A percentile compares a stretch with the other conserved stretches of the same genome.
Conservation (phyloP, 2,888 invertebrate genomes). For the Tenthredo distinguenda region DNA sequence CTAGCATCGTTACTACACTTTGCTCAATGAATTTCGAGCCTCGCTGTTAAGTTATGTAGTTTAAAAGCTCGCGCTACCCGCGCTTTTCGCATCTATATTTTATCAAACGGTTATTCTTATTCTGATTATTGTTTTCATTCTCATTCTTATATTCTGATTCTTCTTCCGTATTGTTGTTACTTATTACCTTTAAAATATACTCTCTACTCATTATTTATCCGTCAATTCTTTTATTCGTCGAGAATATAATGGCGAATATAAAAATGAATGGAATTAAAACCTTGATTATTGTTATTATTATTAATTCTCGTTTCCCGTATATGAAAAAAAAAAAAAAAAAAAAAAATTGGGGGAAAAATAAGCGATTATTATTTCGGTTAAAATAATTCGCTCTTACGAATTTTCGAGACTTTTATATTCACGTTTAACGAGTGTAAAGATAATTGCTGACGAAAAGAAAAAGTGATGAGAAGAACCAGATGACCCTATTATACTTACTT, state of each 20-base stretch:
- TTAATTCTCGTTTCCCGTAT: neutral
- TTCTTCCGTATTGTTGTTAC: neutral
- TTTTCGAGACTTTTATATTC: neutral
- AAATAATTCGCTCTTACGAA: neutral
- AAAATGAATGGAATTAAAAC: no score
- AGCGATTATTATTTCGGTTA: no score
- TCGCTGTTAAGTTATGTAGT: neutral
- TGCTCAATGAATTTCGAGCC: neutral
- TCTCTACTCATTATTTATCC: no score
- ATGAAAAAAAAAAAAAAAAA: neutral
- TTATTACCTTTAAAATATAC: neutral
- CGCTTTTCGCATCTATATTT: neutral
- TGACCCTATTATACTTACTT: neutral
- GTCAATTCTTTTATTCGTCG: no score
- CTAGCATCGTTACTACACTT: slow-evolving; percentile 37
- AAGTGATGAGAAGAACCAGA: neutral
- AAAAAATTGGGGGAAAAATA: no score
- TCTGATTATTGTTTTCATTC: neutral
- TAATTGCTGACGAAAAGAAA: neutral
- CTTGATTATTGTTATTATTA: no score
- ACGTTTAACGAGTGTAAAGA: neutral
- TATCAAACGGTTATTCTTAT: neutral
- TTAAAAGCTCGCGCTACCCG: slow-evolving; percentile 16
- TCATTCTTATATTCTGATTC: neutral
- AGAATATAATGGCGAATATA: no score